phyloP scores from a whole-genome alignment of 2,113 vertebrate genomes.

The Podarcis muralis region DNA sequence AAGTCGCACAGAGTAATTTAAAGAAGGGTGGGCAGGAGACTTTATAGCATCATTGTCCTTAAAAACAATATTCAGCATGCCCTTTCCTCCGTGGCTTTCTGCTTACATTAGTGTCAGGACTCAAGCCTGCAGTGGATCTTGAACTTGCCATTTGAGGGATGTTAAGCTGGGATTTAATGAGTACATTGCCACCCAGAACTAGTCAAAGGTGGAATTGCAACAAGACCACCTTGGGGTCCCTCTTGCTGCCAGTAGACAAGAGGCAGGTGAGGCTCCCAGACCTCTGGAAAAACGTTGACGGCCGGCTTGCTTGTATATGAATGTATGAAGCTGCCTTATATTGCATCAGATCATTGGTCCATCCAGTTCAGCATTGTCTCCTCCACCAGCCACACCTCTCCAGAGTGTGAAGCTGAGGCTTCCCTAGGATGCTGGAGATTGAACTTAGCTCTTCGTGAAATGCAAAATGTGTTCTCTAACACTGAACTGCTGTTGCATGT shows the following conservation, averaged over 20 bases:
- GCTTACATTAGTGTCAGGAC: neutral
- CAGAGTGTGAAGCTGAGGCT: neutral
- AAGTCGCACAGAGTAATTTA: constrained; percentile 31
- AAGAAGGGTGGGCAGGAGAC: constrained; percentile 33
- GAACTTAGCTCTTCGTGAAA: neutral
- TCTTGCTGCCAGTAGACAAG: neutral
- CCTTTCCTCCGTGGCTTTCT: constrained; percentile 25
- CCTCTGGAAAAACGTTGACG: neutral
- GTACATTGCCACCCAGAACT: neutral
- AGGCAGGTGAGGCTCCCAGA: neutral
- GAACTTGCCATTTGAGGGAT: neutral
- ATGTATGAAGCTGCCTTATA: neutral
- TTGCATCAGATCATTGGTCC: neutral
- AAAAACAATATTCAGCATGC: constrained; percentile 36
- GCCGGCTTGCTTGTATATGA: neutral
- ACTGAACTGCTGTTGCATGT: neutral
- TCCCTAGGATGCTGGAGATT: neutral
- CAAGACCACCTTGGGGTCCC: neutral
- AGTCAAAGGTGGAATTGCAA: neutral
- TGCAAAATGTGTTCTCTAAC: too few relatives aligned
- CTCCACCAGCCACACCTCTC: neutral
- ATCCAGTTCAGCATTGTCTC: neutral
- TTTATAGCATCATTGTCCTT: constrained; percentile 46
- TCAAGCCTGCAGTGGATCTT: neutral
- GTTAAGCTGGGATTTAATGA: neutral